phyloP scores from a whole-genome alignment of 1,140 invertebrate species.

The Calliphora vicina region DNA sequence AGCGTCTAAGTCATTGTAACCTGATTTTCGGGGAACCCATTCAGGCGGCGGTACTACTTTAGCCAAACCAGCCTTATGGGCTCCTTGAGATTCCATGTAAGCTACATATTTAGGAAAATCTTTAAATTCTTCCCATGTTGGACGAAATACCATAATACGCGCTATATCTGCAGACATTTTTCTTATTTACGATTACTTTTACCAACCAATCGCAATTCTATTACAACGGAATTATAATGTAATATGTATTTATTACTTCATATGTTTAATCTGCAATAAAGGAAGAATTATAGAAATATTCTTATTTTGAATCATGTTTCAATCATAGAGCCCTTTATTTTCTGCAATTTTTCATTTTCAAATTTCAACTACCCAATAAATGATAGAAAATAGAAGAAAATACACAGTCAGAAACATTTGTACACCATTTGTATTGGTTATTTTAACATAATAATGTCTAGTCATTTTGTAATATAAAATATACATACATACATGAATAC shows the following conservation, averaged over 20 bases:
- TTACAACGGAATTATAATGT: too few species aligned
- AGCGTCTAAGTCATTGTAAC: conserved; percentile 80
- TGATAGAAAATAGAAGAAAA: neutral
- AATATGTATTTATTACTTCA: neutral
- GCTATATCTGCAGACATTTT: conserved; percentile 58
- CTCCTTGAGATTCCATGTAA: conserved; percentile 92
- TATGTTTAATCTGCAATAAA: neutral
- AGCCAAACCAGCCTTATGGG: conserved; percentile 92
- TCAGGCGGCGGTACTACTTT: conserved; percentile 96
- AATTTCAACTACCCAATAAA: neutral
- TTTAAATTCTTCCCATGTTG: conserved; percentile 96
- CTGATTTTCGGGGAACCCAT: conserved; percentile 87
- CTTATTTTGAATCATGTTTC: neutral
- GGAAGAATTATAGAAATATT: neutral
- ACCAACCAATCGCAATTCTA: neutral
- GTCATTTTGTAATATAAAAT: neutral
- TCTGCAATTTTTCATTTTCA: neutral
- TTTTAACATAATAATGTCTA: neutral
- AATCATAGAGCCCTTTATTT: neutral
- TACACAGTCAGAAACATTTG: too few species aligned
- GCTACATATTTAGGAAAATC: conserved; percentile 91
- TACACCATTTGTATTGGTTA: too few species aligned
- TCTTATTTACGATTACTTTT: conserved; percentile 31
- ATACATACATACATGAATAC: neutral
- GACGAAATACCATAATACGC: conserved; percentile 82